Evolutionary conservation across 2,113 vertebrate genomes (phyloP).

Genomic region (Lathamus discolor): DNA sequence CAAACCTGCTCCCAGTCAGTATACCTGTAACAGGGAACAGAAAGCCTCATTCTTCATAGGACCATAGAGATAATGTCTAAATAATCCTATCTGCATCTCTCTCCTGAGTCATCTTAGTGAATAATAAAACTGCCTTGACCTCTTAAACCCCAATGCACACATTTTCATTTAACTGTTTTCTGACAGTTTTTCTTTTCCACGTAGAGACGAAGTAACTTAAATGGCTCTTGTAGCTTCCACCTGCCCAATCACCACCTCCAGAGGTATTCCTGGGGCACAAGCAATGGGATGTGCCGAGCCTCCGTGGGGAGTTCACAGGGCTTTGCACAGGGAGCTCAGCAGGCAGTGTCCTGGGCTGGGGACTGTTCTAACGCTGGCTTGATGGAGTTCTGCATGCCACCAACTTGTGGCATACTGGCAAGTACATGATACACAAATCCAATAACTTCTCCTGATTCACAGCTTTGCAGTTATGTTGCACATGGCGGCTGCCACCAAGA

Average conservation of each 20-base stretch:
- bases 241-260: not conserved
- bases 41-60: not conserved
- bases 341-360: not conserved
- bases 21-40: not conserved
- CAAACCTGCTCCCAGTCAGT: not conserved
- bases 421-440: not conserved
- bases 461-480: not conserved
- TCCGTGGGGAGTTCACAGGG: not conserved
- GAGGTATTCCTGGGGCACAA: not conserved
- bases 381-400: not conserved
- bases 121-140: not conserved
- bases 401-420: not conserved
- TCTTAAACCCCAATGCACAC: not conserved
- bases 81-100: not conserved
- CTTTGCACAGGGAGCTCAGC: not conserved
- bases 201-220: not conserved
- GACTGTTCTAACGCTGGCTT: rapidly evolving
- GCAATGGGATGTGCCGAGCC: rapidly evolving
- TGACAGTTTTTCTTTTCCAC: not conserved
- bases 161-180: not conserved
- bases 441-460: not conserved
- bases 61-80: not conserved
- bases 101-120: not conserved
- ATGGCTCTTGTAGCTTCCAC: not conserved
- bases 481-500: not conserved